phyloP scores from a whole-genome alignment of 2,113 vertebrate genomes.

The Centrocercus urophasianus region DNA sequence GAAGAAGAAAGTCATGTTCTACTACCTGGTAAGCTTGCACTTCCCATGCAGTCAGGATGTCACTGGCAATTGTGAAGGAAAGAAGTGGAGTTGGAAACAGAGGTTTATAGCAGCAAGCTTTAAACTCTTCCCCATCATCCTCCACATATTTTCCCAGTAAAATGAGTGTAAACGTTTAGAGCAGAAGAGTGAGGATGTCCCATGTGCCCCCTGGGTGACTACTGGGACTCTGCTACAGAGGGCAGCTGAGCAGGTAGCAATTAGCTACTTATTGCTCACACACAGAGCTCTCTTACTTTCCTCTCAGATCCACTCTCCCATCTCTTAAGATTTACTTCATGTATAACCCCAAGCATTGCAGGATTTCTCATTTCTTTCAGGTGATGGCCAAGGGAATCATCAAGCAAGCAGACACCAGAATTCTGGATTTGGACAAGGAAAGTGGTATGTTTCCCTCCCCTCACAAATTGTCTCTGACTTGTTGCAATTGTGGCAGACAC shows the following conservation, averaged over 20 bases:
- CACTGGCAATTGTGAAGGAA: not conserved
- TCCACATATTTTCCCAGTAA: not conserved
- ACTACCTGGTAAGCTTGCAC: constrained; percentile 76
- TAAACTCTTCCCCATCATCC: not conserved
- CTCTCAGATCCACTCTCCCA: not conserved
- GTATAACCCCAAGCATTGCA: not conserved
- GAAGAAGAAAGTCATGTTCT: constrained; percentile 60
- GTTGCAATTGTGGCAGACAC: not conserved
- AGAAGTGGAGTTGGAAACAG: not conserved
- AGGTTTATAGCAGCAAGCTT: not conserved
- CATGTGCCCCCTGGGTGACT: not conserved
- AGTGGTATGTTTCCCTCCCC: constrained; percentile 52
- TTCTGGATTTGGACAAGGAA: constrained; percentile 48
- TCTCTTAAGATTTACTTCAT: not conserved
- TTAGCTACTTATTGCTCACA: not conserved
- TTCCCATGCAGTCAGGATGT: not conserved
- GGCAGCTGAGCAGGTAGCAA: not conserved
- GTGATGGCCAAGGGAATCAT: constrained; percentile 79
- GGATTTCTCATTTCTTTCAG: constrained; percentile 59
- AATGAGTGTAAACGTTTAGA: not conserved
- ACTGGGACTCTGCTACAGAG: not conserved
- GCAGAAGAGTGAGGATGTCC: not conserved
- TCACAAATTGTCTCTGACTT: not conserved
- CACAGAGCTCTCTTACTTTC: not conserved
- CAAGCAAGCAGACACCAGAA: constrained; percentile 31